Evolutionary conservation across 2,113 vertebrate species (phyloP), one percentile per base, ranked within the genome.

Genomic region (Noctilio leporinus): DNA sequence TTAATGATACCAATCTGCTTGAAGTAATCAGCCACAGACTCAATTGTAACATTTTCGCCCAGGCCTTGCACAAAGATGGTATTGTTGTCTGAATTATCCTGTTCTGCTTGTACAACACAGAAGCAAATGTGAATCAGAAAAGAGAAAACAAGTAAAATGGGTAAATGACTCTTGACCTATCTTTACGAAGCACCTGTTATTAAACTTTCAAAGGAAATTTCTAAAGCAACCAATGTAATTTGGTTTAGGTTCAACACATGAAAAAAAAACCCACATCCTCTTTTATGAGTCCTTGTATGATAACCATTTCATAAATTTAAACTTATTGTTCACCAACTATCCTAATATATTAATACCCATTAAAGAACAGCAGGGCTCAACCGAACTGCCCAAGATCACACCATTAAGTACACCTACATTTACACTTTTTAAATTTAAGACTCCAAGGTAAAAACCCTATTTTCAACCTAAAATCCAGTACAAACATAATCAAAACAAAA

Each of bases 1-100:
- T 99, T 99, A 73, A 99, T 99, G 91, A 99, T 99, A 51, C 99
- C 99, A 14, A 99, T 99, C 98, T 99, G 99, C 95, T 99, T 99
- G 94, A 99, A 99, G 93, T 99, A 99, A 47, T 99, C 99, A 4
- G 99, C 99, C 67, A 99, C 99, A 0, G 99, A 98, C 43, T 99
- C 99, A 0, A 99, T 99, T 4, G 99, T 99, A 89, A 99, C 99
- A 87, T 98, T 98, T 93, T 99, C 99, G 4, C 99, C 99, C 84
- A 99, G 98, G 73, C 99, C 99, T 98, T 99, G 99, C 30, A 99
- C 99, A 51, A 99, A 99, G 98, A 99, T 99, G 93, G 99, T 99
- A 98, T 99, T 99, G 97, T 99, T 99, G 97, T 99, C 99, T 45
- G 99, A 99, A 97, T 99, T 99, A 96, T 99, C 99, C 98, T 99